Conservation (phyloP, 1,140 invertebrate genomes). For the Macrocentrus cingulum region DNA sequence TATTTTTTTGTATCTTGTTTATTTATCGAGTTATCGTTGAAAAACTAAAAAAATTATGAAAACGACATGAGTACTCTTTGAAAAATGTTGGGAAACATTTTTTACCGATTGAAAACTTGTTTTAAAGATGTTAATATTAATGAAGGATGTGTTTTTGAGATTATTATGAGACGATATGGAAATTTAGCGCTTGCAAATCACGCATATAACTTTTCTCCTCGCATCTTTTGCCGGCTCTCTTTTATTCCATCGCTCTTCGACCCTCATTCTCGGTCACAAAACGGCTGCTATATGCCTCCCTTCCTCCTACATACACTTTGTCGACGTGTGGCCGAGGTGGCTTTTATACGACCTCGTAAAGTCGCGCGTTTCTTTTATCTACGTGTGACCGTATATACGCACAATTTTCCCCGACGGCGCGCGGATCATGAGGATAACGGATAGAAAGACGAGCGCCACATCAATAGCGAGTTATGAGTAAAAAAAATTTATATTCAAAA, state of each 20-base stretch:
- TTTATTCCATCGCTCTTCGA: background rate
- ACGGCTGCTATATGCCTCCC: background rate
- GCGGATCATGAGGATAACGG: background rate
- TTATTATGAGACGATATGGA: too few relatives aligned
- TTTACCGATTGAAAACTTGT: too few relatives aligned
- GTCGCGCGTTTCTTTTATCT: constrained; percentile 40
- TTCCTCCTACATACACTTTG: background rate
- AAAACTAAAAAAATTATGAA: too few relatives aligned
- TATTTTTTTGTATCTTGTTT: too few relatives aligned
- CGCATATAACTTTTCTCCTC: background rate
- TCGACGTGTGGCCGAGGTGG: constrained; percentile 11
- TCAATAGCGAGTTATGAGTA: background rate
- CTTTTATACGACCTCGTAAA: constrained; percentile 47
- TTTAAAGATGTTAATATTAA: too few relatives aligned
- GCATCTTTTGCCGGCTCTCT: background rate
- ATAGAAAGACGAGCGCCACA: background rate
- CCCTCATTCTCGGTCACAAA: background rate
- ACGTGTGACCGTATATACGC: constrained; percentile 29
- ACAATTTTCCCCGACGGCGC: background rate
- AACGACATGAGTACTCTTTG: too few relatives aligned
- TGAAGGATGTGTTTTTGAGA: too few relatives aligned
- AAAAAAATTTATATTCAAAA: background rate
- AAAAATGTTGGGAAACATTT: too few relatives aligned
- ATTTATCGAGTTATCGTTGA: too few relatives aligned
- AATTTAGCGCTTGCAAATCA: background rate